Evolutionary conservation across 2,888 invertebrate genomes (phyloP), one percentile per base, ranked within the genome.

Genomic region (Eupsilia transversa): DNA sequence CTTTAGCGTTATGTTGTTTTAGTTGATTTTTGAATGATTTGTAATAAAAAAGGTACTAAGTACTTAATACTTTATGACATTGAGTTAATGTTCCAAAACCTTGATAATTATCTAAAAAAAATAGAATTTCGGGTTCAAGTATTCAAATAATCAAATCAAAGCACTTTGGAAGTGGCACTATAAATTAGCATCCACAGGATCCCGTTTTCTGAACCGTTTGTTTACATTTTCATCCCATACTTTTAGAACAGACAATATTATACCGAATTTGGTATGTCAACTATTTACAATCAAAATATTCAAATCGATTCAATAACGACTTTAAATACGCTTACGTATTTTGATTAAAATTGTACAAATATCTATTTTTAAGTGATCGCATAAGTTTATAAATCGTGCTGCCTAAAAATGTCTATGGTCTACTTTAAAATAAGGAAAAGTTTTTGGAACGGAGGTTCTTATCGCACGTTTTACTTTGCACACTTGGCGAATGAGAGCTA

Each of bases 311-410:
- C 2, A 67, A 41, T 30, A 17, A 69, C 9, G 20, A 72, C 23
- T 27, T 27, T 17, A 33, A 33, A 27, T 56, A 33, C 12, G 23
- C 27, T 43, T 9, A n/a, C n/a, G n/a, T n/a, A 49, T 41, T 57
- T n/a, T 66, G 38, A 27, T n/a, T 30, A 57, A 64, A 30, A 75
- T 76, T 38, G 6, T 57, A 77, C 52, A 60, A 60, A 70, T 3
- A 38, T 23, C 12, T 71, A 71, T n/a, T 52, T 41, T 5, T 27
- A 33, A 23, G 67, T 67, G 35, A 35, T 41, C 20, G 38, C n/a
- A 30, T 23, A 59, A 69, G 54, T 70, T 3, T 30, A 33, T 49
- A 54, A 79, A 54, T 41, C 0, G 76, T 79, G 79, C 79, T 54
- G 63, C 23, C 46, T 64, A 64, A 46, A 49, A 33, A 49, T 33